These are phyloP conservation scores for Platyura marginata DNA, from an alignment of 1,140 invertebrate species.

Conservation along the genomic window DNA sequence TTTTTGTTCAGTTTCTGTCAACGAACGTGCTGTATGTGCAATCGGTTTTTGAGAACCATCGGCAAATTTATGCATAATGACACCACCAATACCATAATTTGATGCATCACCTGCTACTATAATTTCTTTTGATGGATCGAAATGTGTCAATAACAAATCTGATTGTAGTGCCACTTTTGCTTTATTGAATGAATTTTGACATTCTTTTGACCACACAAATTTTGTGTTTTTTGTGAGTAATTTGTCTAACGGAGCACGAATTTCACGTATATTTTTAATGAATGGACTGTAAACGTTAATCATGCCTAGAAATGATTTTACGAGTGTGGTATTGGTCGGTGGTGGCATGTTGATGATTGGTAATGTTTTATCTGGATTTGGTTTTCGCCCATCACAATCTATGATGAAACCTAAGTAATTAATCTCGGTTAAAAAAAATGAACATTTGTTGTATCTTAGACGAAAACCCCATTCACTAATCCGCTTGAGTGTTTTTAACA, in stretches of 20 bases:
- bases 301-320: slow-evolving; percentile 20
- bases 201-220: slow-evolving; percentile 5
- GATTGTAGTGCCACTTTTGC: slow-evolving; percentile 5
- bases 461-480: slow-evolving; percentile 2
- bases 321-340: slow-evolving; percentile 14
- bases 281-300: slow-evolving; percentile 25
- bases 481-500: neutral
- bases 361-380: slow-evolving; percentile 15
- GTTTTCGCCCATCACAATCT: slow-evolving; percentile 14
- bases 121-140: slow-evolving; percentile 5
- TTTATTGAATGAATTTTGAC: slow-evolving; percentile 5
- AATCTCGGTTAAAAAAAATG: neutral
- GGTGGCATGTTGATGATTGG: slow-evolving; percentile 17
- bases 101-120: slow-evolving; percentile 12
- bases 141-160: slow-evolving; percentile 8
- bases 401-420: slow-evolving; percentile 21
- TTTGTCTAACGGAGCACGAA: slow-evolving; percentile 4
- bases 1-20: slow-evolving; percentile 13
- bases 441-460: slow-evolving; percentile 2
- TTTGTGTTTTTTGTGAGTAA: neutral
- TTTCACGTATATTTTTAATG: slow-evolving; percentile 5
- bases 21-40: slow-evolving; percentile 10
- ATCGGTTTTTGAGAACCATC: slow-evolving; percentile 2
- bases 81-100: slow-evolving; percentile 10
- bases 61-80: slow-evolving; percentile 8